Evolutionary conservation across 2,797 vertebrate species (phyloP), one percentile per base, ranked within the genome.

Genomic region (Tragopan temminckii): DNA sequence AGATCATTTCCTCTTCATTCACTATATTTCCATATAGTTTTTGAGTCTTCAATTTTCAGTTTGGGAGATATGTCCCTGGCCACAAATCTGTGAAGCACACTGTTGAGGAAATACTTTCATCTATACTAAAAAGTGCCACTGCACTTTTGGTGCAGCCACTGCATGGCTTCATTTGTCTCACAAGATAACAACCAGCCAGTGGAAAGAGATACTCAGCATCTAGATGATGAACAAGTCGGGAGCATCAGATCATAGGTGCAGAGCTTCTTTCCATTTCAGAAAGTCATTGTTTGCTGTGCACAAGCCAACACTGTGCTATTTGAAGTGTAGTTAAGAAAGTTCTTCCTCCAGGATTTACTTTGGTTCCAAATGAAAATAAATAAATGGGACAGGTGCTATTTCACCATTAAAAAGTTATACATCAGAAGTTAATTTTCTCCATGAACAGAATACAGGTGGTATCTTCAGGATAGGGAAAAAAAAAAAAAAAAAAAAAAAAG

Each of bases 351-450:
- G 48, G 21, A 68, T 69, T 85, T 77, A 58, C 74, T 93, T 53
- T 64, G 31, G 12, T 71, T 87, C 61, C 40, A 70, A 82, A 74
- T 40, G 46, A 23, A 24, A 59, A 35, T 46, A 50, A 50, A 50
- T 14, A 57, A 33, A 45, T 6, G 31, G 17, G 35, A 59, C 43
- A 74, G n/a, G 64, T 63, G 43, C 11, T 90, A 36, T 55, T 85
- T 94, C 80, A 93, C 80, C 76, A 64, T 1, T 90, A 86, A 86
- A 90, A 92, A 75, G 38, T 58, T 57, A 11, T 40, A 50, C 36
- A 58, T 52, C 43, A 90, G 23, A 69, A 85, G 7, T 69, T 68
- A 59, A 35, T 74, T 82, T 81, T 89, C 36, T 21, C 48, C 53
- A 23, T 68, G 79, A 82, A 85, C 24, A 70, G 33, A 90, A 72